Conservation (phyloP, 2,888 invertebrate species). For the Drosophila nr. medialis region DNA sequence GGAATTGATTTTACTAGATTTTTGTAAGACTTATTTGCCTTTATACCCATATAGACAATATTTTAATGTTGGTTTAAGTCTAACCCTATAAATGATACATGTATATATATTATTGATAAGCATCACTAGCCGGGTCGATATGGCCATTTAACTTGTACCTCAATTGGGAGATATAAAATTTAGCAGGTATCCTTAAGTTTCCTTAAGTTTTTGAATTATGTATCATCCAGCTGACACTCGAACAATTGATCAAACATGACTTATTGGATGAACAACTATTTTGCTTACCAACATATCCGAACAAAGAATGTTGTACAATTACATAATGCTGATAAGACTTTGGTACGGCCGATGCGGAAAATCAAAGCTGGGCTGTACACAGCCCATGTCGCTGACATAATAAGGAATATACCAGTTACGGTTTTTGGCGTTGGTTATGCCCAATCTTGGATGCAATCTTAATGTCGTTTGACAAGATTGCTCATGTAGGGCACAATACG, state of each 20-base stretch:
- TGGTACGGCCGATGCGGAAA: not conserved
- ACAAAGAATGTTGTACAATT: not conserved
- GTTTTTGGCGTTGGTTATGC: not conserved
- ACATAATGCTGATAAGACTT: not conserved
- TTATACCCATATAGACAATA: not conserved
- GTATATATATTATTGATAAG: not conserved
- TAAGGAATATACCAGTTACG: not conserved
- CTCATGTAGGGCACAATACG: slow-evolving; percentile 1
- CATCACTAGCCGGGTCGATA: not conserved
- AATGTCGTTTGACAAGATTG: slow-evolving; percentile 43
- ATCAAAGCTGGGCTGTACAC: not conserved
- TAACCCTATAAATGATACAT: not conserved
- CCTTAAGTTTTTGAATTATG: not conserved
- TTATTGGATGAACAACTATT: not conserved
- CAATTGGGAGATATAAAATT: not conserved
- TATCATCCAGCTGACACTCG: not conserved
- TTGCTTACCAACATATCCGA: not conserved
- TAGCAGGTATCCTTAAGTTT: not conserved
- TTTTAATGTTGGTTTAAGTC: not conserved
- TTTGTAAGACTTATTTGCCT: not conserved
- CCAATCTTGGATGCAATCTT: slow-evolving; percentile 42
- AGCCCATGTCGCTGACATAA: not conserved
- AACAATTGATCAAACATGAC: not conserved
- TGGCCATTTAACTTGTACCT: not conserved
- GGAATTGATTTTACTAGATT: not conserved